Percentiles rank a stretch among this genome's conserved stretches.
These are phyloP conservation scores for Peucedramus taeniatus DNA, from an alignment of 2,113 vertebrate genomes.

Conservation along the genomic window DNA sequence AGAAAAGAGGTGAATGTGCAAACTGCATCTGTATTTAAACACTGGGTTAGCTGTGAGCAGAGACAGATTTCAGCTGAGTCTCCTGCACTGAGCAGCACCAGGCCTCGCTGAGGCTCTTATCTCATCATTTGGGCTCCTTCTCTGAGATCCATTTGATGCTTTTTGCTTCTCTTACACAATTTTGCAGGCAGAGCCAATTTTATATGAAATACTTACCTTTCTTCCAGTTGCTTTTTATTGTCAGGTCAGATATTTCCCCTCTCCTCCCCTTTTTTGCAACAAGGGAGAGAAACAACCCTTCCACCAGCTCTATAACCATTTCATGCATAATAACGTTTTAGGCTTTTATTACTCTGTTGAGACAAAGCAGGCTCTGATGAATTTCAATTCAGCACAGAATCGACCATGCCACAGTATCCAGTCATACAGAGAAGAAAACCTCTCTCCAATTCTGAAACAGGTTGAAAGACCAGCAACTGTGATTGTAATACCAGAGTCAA, in stretches of 20 bases:
- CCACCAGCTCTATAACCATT: constrained; percentile 65
- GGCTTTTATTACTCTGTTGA: constrained; percentile 69
- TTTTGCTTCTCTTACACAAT: not conserved
- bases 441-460: constrained; percentile 17
- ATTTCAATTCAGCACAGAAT: constrained; percentile 67
- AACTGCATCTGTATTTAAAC: not conserved
- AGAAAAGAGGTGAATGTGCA: not conserved
- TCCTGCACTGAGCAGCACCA: not conserved
- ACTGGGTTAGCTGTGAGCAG: not conserved
- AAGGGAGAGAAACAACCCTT: not conserved
- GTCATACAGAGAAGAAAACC: constrained; percentile 45
- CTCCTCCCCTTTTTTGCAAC: not conserved
- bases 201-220: not conserved
- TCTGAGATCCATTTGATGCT: not conserved
- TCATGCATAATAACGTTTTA: constrained; percentile 71
- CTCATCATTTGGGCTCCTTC: not conserved
- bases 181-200: not conserved
- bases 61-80: not conserved
- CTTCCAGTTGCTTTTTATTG: not conserved
- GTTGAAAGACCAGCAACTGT: constrained; percentile 50
- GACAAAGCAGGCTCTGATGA: constrained; percentile 68
- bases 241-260: constrained; percentile 1
- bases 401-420: constrained; percentile 15
- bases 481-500: constrained; percentile 47
- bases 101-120: not conserved